Evolutionary conservation across 2,797 vertebrate species (phyloP).

Genomic region (Choloepus didactylus): DNA sequence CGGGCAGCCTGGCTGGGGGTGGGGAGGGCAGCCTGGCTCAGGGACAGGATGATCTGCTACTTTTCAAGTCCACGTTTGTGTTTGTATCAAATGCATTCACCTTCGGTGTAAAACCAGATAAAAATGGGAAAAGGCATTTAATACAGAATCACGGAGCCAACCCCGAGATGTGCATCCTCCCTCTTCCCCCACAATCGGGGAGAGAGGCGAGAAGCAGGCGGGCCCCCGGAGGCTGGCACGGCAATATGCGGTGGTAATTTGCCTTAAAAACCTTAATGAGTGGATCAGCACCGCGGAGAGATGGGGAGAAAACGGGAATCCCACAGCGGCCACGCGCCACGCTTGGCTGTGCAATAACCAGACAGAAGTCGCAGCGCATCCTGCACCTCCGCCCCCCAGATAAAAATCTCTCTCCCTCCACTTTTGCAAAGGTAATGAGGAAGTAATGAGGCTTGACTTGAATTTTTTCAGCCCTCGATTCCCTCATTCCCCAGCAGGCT

Average conservation of each 20-base stretch:
- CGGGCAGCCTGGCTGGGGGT: not conserved
- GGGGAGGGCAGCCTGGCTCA: not conserved
- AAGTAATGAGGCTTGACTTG: conserved; percentile 97
- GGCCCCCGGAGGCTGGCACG: conserved; percentile 90
- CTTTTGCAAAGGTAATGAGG: conserved; percentile 96
- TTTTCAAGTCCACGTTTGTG: conserved; percentile 68
- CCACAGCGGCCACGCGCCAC: conserved; percentile 90
- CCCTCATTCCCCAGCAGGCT: conserved; percentile 89
- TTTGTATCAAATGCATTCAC: conserved; percentile 63
- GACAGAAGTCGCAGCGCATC: conserved; percentile 91
- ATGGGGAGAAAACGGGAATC: conserved; percentile 93
- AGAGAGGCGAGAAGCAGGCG: conserved; percentile 56
- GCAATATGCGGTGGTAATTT: conserved; percentile 90
- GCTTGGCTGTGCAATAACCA: conserved; percentile 93
- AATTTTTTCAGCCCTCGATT: conserved; percentile 90
- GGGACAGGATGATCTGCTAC: conserved; percentile 44
- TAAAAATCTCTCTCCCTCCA: conserved; percentile 92
- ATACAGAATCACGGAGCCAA: conserved; percentile 71
- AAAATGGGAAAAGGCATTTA: conserved; percentile 78
- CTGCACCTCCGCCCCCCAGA: conserved; percentile 91
- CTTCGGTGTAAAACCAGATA: conserved; percentile 57
- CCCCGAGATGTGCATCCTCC: conserved; percentile 82
- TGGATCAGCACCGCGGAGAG: conserved; percentile 91
- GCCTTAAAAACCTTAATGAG: conserved; percentile 94
- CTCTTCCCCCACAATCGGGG: conserved; percentile 78